These are phyloP conservation scores for Muscicapa striata DNA, from an alignment of 2,797 vertebrate genomes.

Conservation along the genomic window DNA sequence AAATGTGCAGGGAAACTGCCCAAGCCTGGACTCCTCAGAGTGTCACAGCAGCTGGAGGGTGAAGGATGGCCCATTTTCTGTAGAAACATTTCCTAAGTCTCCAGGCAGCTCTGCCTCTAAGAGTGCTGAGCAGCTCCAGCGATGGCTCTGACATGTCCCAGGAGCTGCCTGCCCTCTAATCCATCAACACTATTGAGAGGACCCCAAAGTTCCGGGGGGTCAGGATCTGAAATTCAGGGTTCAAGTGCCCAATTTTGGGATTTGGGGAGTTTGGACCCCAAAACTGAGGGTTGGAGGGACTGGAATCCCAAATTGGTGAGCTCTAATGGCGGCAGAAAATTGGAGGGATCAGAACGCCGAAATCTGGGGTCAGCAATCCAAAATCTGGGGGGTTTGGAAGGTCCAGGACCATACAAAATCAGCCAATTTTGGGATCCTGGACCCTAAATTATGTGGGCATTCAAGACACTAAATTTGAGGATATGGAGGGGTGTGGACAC, in stretches of 20 bases:
- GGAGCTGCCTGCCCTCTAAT: not conserved
- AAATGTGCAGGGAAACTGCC: not conserved
- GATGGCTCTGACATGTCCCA: rapidly evolving
- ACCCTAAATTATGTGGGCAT: not conserved
- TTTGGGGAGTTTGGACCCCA: rapidly evolving
- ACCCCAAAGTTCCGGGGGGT: rapidly evolving
- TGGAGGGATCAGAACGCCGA: not conserved
- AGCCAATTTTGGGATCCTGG: not conserved
- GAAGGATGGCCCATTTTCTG: not conserved
- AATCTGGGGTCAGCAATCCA: not conserved
- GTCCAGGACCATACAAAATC: not conserved
- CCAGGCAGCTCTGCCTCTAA: not conserved
- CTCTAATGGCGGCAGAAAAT: not conserved
- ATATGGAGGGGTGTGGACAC: not conserved
- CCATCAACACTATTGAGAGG: rapidly evolving
- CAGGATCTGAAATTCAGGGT: rapidly evolving
- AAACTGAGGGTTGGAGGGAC: rapidly evolving
- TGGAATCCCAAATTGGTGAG: rapidly evolving
- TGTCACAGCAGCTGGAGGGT: not conserved
- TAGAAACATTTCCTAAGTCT: rapidly evolving
- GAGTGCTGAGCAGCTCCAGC: not conserved
- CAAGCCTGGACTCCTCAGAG: not conserved
- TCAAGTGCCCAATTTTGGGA: not conserved
- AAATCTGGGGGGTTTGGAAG: rapidly evolving
- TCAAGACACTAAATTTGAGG: not conserved